Evolutionary conservation across 1,140 invertebrate species (phyloP).

Genomic region (Euwallacea fornicatus): DNA sequence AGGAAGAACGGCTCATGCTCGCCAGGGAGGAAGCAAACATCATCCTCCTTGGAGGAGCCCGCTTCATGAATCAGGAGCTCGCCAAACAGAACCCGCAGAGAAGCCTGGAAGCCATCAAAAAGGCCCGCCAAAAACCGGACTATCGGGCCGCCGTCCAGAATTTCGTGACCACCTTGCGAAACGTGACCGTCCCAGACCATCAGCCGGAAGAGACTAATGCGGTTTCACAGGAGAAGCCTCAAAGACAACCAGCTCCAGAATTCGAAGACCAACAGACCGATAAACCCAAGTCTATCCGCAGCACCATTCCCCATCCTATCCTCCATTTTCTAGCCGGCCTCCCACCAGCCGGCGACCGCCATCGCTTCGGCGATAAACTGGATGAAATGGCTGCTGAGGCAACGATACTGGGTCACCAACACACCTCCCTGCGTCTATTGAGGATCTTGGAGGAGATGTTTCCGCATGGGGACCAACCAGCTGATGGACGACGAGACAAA

Average conservation of each 20-base stretch:
- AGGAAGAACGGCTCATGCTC: conserved; percentile 7
- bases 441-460: too few relatives aligned
- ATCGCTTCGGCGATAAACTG: not conserved
- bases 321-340: not conserved
- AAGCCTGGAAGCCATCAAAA: conserved; percentile 3
- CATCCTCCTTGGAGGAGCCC: not conserved
- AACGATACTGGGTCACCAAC: not conserved
- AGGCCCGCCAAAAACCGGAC: not conserved
- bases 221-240: not conserved
- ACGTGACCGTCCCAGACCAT: too few relatives aligned
- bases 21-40: conserved; percentile 4
- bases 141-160: not conserved
- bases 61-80: conserved; percentile 9
- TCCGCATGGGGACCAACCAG: not conserved
- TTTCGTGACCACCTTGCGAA: too few relatives aligned
- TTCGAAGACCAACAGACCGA: not conserved
- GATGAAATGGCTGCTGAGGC: not conserved
- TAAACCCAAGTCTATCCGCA: not conserved
- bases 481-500: too few relatives aligned
- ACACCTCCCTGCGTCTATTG: not conserved
- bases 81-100: not conserved
- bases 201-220: not conserved
- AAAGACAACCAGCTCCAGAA: too few relatives aligned
- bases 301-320: not conserved
- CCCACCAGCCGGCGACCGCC: not conserved